These are phyloP conservation scores for Alectoris magna DNA, from an alignment of 2,797 vertebrate genomes.

Conservation along the genomic window DNA sequence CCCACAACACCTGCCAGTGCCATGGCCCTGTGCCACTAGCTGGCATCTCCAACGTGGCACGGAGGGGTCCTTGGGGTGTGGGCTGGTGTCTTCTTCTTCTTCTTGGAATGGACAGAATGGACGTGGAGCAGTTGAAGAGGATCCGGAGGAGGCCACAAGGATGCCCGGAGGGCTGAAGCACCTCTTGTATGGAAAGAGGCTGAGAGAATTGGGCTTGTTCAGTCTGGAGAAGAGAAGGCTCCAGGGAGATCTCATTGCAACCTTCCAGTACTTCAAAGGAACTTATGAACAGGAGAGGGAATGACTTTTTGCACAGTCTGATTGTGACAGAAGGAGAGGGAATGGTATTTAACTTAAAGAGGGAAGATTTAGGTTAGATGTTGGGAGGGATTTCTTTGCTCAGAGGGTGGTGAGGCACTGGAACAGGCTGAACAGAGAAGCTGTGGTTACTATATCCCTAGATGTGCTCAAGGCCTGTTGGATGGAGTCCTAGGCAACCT, in stretches of 20 bases:
- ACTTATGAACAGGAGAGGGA: background rate
- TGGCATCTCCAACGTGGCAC: fast-evolving
- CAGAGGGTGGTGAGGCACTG: background rate
- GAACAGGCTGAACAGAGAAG: background rate
- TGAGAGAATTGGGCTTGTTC: background rate
- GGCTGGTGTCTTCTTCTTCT: background rate
- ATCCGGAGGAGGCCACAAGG: background rate
- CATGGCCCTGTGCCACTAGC: background rate
- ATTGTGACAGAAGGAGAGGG: background rate
- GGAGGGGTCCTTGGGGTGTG: fast-evolving
- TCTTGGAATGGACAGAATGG: background rate
- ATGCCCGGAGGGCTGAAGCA: background rate
- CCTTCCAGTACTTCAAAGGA: background rate
- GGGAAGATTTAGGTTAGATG: background rate
- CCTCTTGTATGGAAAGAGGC: background rate
- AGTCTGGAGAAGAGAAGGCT: background rate
- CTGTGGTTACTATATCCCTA: background rate
- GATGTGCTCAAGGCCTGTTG: background rate
- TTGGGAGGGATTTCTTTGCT: background rate
- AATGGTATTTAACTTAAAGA: background rate
- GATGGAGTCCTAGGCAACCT: background rate
- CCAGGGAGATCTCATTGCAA: background rate
- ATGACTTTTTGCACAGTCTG: background rate
- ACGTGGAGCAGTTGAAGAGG: background rate
- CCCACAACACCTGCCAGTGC: fast-evolving